phyloP scores from a whole-genome alignment of 2,888 invertebrate species.

The Lycocerus yunnanus region DNA sequence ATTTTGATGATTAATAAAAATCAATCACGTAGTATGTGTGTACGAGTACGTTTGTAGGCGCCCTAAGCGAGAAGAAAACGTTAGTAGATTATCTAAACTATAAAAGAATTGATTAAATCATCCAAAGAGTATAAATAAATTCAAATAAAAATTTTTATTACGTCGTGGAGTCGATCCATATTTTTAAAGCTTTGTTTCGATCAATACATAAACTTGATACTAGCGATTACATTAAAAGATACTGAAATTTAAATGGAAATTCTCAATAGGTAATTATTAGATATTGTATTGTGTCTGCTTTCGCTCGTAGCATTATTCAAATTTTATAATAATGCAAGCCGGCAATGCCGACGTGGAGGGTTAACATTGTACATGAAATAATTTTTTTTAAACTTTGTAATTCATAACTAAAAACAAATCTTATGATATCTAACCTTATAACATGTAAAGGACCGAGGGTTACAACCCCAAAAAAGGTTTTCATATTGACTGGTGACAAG shows the following conservation, averaged over 20 bases:
- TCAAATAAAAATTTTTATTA: background rate
- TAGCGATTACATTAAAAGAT: background rate
- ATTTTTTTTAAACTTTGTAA: background rate
- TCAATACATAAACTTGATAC: background rate
- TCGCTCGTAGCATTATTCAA: background rate
- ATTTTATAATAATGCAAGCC: no score
- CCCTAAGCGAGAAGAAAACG: background rate
- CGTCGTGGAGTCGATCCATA: background rate
- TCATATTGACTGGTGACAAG: constrained; percentile 4
- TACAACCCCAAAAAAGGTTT: constrained; percentile 2
- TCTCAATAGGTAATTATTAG: background rate
- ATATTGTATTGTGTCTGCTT: background rate
- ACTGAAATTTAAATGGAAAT: background rate
- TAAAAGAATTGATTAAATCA: background rate
- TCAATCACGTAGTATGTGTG: no score
- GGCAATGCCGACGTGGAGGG: background rate
- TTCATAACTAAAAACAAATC: constrained; percentile 4
- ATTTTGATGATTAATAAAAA: background rate
- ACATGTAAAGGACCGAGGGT: constrained; percentile 2
- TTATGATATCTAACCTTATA: background rate
- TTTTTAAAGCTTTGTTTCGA: background rate
- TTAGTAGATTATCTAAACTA: background rate
- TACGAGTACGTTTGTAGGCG: background rate
- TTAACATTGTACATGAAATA: background rate
- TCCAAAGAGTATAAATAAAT: background rate